These are phyloP conservation scores for Marcusenius ussheri DNA, from an alignment of 2,113 vertebrate genomes.

Conservation along the genomic window DNA sequence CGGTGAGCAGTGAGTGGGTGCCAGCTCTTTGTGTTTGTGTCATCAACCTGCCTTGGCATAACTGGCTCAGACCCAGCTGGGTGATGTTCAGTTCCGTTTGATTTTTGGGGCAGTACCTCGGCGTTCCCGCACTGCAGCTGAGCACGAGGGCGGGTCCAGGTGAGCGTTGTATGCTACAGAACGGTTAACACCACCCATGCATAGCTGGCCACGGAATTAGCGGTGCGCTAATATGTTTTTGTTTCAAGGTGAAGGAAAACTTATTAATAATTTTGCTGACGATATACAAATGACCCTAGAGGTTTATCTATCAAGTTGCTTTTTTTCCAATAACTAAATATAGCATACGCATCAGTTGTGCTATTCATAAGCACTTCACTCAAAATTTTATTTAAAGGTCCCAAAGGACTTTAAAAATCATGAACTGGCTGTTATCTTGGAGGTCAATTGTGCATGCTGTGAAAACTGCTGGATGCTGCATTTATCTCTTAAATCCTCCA, in stretches of 20 bases:
- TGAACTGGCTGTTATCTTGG: not conserved
- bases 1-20: not conserved
- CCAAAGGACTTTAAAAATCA: not conserved
- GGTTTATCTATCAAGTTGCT: not conserved
- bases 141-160: not conserved
- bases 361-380: not conserved
- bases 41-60: not conserved
- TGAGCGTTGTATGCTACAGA: not conserved
- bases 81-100: not conserved
- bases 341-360: not conserved
- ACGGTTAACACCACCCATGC: not conserved
- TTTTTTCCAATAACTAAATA: not conserved
- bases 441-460: not conserved
- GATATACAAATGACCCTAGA: not conserved
- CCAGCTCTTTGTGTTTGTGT: not conserved
- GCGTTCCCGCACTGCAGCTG: not conserved
- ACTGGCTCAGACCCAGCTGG: not conserved
- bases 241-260: not conserved
- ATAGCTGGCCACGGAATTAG: not conserved
- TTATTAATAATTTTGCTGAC: not conserved
- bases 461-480: not conserved
- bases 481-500: not conserved
- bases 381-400: not conserved
- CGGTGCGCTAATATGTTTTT: not conserved
- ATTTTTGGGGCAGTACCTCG: not conserved